These are phyloP conservation scores for Ondatra zibethicus DNA, from an alignment of 2,113 vertebrate genomes.

Conservation along the genomic window DNA sequence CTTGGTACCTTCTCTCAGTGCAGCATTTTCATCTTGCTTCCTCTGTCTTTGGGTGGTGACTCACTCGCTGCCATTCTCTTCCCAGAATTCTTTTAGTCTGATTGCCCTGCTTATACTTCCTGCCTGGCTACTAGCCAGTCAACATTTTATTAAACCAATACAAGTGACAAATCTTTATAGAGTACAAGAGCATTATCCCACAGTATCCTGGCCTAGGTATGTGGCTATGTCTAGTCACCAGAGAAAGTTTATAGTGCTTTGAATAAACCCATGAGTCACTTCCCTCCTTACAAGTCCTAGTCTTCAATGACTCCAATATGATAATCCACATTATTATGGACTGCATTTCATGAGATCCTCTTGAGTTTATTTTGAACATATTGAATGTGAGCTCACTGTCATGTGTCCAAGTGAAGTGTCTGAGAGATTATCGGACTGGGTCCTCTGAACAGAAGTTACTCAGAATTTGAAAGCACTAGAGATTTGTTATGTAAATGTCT, in stretches of 20 bases:
- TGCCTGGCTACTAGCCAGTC: no score
- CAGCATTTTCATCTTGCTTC: no score
- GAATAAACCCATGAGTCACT: conserved; percentile 8
- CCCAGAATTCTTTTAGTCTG: no score
- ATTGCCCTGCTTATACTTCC: no score
- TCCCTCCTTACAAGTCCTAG: neutral
- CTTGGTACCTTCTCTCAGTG: no score
- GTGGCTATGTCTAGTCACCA: neutral
- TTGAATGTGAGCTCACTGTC: neutral
- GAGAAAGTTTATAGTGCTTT: neutral
- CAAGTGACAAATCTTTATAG: no score
- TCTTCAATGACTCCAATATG: conserved; percentile 73
- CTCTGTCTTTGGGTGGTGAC: no score
- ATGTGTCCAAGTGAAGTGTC: neutral
- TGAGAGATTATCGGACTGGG: neutral
- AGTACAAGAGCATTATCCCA: no score
- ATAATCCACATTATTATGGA: conserved; percentile 48
- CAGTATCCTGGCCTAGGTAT: neutral
- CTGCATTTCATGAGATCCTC: conserved; percentile 33
- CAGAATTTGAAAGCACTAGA: neutral
- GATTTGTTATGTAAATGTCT: conserved; percentile 26
- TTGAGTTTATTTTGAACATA: conserved; percentile 16
- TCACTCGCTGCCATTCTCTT: no score
- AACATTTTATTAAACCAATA: no score
- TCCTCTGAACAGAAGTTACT: conserved; percentile 6